Evolutionary conservation across 35 echinoderm and acorn worm species (phyloP), one percentile per base, ranked within the genome.

Genomic region (Hemicentrotus pulcherrimus): DNA sequence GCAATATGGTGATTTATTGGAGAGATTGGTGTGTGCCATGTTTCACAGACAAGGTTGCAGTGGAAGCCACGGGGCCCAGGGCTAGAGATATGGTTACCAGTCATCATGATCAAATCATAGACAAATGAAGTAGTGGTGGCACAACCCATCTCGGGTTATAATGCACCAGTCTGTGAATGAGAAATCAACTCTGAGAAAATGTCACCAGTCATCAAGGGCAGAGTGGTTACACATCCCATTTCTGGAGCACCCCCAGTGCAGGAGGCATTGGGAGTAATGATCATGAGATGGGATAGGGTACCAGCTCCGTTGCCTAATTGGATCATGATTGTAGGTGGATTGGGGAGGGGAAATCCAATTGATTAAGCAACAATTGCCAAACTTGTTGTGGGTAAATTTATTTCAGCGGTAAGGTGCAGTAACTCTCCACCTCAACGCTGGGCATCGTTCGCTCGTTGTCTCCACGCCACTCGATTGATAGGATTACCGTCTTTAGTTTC

Each of bases 301-400:
- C 65, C 65, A 78, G 19, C 65, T 8, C 19, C 18, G 19, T 28
- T 78, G 19, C 19, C 65, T 78, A 78, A 78, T 78, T 78, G 88
- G 12, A 90, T 33, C 88, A 47, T 90, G 88, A 90, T 90, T 90
- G 46, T 47, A 10, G 88, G 88, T 90, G 88, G 88, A 90, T 90
- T 90, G 88, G 46, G n/a, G 88, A 47, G 88, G 88, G 88, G 88
- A 90, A 90, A 90, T 90, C 88, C 88, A 90, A 90, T 90, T 90
- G 32, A 90, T 90, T 90, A 90, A 47, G 88, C 18, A 19, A 90
- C 88, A 90, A 90, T 90, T 90, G 88, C 88, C 65, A 78, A 78
- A 78, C 65, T 78, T 78, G 65, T 78, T 78, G 65, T 78, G 65
- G 65, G n/a, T 78, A 78, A 78, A 78, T 78, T 78, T 78, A 78